phyloP scores from a whole-genome alignment of 2,888 invertebrate genomes.

The Diogma glabrata region DNA sequence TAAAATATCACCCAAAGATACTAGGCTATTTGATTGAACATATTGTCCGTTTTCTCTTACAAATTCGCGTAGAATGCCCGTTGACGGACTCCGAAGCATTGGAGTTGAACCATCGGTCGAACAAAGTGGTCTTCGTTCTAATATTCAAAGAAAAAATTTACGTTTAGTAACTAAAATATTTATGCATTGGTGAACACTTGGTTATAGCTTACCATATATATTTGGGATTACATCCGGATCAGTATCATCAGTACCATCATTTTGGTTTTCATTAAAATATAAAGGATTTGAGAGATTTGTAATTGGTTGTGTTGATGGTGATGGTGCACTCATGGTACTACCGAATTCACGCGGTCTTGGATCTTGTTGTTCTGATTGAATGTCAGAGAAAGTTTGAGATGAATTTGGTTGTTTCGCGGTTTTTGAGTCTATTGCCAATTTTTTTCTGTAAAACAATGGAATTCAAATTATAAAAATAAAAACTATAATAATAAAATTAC shows the following conservation, averaged over 20 bases:
- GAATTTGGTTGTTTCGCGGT: slow-evolving; percentile 34
- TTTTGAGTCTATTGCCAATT: slow-evolving; percentile 7
- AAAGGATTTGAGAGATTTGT: slow-evolving; percentile 36
- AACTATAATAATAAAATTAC: slow-evolving; percentile 31
- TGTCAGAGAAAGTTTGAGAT: slow-evolving; percentile 35
- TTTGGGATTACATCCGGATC: slow-evolving; percentile 82
- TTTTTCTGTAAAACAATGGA: neutral
- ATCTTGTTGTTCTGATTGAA: slow-evolving; percentile 31
- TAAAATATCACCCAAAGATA: slow-evolving; percentile 26
- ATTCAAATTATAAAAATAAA: neutral
- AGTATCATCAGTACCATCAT: slow-evolving; percentile 42
- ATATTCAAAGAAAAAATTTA: neutral
- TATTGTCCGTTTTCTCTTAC: no score
- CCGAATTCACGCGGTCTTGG: slow-evolving; percentile 12
- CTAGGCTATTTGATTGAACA: slow-evolving; percentile 25
- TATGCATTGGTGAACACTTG: slow-evolving; percentile 25
- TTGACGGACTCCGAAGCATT: slow-evolving; percentile 35
- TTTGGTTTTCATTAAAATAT: slow-evolving; percentile 17
- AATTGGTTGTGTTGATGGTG: slow-evolving; percentile 15
- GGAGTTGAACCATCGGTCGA: slow-evolving; percentile 29
- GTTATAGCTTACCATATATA: slow-evolving; percentile 63
- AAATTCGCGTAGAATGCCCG: no score
- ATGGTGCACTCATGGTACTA: slow-evolving; percentile 23
- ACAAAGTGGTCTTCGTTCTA: slow-evolving; percentile 37
- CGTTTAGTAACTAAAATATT: no score